phyloP scores from a whole-genome alignment of 2,888 invertebrate genomes.

The Conistra vaccinii region DNA sequence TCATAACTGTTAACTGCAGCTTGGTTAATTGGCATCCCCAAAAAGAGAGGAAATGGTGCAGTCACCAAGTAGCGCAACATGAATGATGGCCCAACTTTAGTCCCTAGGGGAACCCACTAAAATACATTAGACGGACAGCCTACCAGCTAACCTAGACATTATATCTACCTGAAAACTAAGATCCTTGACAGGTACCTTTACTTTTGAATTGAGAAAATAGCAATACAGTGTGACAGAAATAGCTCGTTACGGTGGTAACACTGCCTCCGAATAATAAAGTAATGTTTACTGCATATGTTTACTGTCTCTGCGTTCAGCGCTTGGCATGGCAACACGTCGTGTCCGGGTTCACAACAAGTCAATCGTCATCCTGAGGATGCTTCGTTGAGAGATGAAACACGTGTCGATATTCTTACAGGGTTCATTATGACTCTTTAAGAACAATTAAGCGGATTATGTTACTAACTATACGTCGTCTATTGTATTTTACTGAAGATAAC shows the following conservation, averaged over 20 bases:
- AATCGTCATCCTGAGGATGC: no score
- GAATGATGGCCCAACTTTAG: background rate
- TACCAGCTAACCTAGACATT: no score
- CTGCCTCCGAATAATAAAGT: background rate
- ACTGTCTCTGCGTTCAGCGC: no score
- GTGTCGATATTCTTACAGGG: no score
- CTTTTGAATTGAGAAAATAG: background rate
- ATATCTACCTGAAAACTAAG: background rate
- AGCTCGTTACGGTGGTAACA: background rate
- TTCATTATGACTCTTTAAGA: no score
- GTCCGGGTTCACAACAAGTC: no score
- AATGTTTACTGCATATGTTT: no score
- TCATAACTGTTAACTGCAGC: background rate
- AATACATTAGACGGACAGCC: background rate
- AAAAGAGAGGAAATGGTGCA: background rate
- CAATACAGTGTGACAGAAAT: background rate
- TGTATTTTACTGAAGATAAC: slow-evolving; percentile 14
- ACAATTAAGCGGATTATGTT: no score
- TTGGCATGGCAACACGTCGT: no score
- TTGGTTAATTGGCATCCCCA: background rate
- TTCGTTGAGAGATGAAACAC: no score
- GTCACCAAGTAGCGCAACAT: background rate
- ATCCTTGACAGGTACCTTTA: background rate
- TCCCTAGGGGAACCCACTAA: background rate
- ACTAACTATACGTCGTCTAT: no score